Evolutionary conservation across 2,888 invertebrate species (phyloP).

Genomic region (Lucinisca nassula): DNA sequence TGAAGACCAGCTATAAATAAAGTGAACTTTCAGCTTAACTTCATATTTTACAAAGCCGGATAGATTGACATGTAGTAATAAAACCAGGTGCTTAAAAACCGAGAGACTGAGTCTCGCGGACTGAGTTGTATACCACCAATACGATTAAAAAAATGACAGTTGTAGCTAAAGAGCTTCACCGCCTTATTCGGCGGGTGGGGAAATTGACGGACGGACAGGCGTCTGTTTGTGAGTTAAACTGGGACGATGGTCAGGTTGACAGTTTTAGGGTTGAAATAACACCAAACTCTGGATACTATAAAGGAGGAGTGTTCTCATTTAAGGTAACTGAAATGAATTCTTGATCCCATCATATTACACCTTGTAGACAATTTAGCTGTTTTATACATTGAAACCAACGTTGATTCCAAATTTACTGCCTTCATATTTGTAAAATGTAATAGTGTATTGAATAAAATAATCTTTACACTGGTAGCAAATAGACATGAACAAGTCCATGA

Average conservation of each 20-base stretch:
- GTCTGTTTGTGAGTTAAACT: conserved; percentile 20
- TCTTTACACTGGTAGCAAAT: too few relatives aligned
- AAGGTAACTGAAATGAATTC: neutral
- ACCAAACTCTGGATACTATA: conserved; percentile 35
- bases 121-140: neutral
- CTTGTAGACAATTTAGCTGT: too few relatives aligned
- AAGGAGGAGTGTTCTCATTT: conserved; percentile 2
- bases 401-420: too few relatives aligned
- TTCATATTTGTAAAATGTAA: too few relatives aligned
- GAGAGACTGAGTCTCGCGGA: too few relatives aligned
- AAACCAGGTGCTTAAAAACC: too few relatives aligned
- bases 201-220: conserved; percentile 33
- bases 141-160: neutral
- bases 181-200: conserved; percentile 21
- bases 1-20: neutral
- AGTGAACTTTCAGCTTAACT: neutral
- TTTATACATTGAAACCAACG: too few relatives aligned
- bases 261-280: conserved; percentile 15
- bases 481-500: too few relatives aligned
- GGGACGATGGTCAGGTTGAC: conserved; percentile 22
- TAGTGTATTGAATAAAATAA: too few relatives aligned
- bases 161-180: conserved; percentile 25
- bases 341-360: too few relatives aligned
- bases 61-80: too few relatives aligned
- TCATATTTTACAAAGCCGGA: too few relatives aligned